phyloP scores from a whole-genome alignment of 2,888 invertebrate species.

The Ischnus inquisitorius region DNA sequence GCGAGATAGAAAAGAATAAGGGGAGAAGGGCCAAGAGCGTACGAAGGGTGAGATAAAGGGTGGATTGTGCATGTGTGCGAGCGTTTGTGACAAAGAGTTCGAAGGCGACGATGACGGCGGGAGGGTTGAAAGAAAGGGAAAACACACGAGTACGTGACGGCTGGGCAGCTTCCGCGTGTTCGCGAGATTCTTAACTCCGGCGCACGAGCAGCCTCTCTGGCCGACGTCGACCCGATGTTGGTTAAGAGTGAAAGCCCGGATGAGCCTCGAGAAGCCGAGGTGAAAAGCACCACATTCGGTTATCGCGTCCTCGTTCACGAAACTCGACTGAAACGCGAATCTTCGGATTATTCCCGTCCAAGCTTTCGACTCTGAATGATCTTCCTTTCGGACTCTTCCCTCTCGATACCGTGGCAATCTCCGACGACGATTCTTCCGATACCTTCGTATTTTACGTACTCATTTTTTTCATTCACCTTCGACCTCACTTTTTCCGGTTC shows the following conservation, averaged over 20 bases:
- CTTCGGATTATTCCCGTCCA: conserved; percentile 22
- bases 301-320: not conserved
- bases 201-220: not conserved
- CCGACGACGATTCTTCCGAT: no score
- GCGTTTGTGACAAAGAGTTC: conserved; percentile 16
- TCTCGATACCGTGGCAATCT: no score
- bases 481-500: no score
- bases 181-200: conserved; percentile 11
- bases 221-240: conserved; percentile 19
- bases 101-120: not conserved
- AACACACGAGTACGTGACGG: conserved; percentile 44
- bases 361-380: not conserved
- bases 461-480: no score
- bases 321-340: conserved; percentile 28
- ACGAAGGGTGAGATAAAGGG: conserved; percentile 34
- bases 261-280: conserved; percentile 22
- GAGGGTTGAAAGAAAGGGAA: conserved; percentile 46
- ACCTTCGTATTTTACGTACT: no score
- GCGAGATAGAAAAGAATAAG: conserved; percentile 24
- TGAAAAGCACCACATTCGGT: conserved; percentile 35
- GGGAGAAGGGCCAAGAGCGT: conserved; percentile 22
- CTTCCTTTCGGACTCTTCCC: no score
- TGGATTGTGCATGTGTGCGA: not conserved
- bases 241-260: conserved; percentile 5
- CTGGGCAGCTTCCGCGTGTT: conserved; percentile 43